Evolutionary conservation across 1,140 invertebrate genomes (phyloP), one percentile per base, ranked within the genome.

Genomic region (Trachymyrmex septentrionalis): DNA sequence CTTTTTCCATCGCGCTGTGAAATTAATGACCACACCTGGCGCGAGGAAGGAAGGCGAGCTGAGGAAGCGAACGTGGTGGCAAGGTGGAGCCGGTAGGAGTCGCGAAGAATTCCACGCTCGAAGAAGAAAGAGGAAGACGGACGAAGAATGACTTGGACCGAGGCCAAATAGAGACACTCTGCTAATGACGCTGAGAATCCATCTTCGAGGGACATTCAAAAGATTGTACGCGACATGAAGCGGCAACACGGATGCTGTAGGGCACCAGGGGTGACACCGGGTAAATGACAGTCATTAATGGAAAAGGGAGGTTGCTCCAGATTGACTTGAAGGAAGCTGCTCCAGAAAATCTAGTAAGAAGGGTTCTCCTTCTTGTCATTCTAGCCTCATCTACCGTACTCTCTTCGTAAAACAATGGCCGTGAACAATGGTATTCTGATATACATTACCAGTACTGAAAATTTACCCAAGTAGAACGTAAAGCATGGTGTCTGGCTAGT

Each of bases 201-300:
- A 85, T 91, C 90, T 90, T 91, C 73, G 30, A 80, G 64, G 77
- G 77, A 86, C 81, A 80, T 88, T 85, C 84, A 88, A 88, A 88
- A 91, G 86, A 84, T 78, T 85, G 66, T 84, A 72, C n/a, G 81
- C 88, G 30, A 86, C 78, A 81, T 38, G 80, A 63, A 64, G 67
- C 64, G 55, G 38, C 72, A 76, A 89, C 66, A 77, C 63, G 53
- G 81, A 77, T 76, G 86, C 75, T 71, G 78, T 73, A 73, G 78
- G 55, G 89, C 82, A 87, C 71, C 21, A 77, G 71, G 61, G 63
- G 85, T 63, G 87, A 87, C 86, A 88, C 67, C 69, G 38, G 75
- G 82, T 88, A 92, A 92, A 92, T 92, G 91, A 93, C 86, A 88
- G 87, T 91, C 86, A 91, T 93, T 93, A 89, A 88, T 85, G 71